Percentiles rank a stretch among this genome's conserved stretches.
Conservation (phyloP, 2,113 vertebrate species). For the Otocyon megalotis region DNA sequence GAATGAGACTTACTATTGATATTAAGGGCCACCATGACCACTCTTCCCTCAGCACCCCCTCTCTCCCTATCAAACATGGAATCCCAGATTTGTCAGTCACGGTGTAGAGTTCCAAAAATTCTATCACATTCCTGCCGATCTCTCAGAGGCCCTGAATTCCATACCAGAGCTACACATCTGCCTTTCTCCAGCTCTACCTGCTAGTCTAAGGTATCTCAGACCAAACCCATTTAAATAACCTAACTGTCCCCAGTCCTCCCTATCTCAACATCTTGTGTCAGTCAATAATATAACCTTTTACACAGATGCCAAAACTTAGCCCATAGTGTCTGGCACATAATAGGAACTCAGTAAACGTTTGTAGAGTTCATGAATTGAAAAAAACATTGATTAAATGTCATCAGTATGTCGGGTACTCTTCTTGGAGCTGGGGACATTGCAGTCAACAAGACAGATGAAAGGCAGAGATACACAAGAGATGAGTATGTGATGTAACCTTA, state of each 20-base stretch:
- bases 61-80: not conserved
- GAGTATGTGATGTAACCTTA: not conserved
- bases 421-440: not conserved
- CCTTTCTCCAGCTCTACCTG: not conserved
- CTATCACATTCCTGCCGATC: not conserved
- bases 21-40: not conserved
- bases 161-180: not conserved
- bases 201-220: not conserved
- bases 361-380: not conserved
- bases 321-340: not conserved
- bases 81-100: not conserved
- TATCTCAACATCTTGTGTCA: not conserved
- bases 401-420: not conserved
- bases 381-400: not conserved
- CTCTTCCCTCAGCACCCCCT: not conserved
- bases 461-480: not conserved
- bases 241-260: not conserved
- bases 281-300: not conserved
- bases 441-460: not conserved
- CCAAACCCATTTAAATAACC: not conserved
- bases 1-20: not conserved
- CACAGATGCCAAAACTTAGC: not conserved
- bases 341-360: not conserved
- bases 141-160: not conserved
- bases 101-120: not conserved